Base-by-base conservation (phyloP, 1,140 invertebrate species). In the Manduca sexta region DNA sequence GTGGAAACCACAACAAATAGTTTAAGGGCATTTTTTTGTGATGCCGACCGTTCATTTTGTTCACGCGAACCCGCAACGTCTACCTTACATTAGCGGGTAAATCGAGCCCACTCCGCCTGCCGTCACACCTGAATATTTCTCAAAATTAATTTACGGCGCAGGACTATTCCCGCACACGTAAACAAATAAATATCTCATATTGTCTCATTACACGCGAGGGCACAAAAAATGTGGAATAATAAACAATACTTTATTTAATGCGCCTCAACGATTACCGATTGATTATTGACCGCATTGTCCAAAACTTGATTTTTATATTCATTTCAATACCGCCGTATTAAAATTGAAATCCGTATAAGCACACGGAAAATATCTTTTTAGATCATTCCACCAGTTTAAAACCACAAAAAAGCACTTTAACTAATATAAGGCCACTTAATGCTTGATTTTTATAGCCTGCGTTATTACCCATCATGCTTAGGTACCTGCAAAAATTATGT, bases 1-100 rank as follows among this genome's bases (percentile, higher is more conserved):
- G 58, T 72, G 64, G 59, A 75, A 76, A 74, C 77, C 67, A 76
- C 69, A 76, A 82, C 76, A 80, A 82, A 82, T 80, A 76, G 72
- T 72, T 73, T 72, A 70, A 75, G 73, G 76, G 65, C 57, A 60
- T 68, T 77, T 80, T 80, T 82, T 80, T 78, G 69, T 74, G 49
- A 49, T 41, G 35, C 52, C 56, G 65, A 62, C 58, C 65, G 64
- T 64, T 71, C 53, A 74, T 69, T 73, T 74, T 69, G 61, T 74
- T 66, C 51, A 68, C 55, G 57, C 60, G 47, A 58, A 49, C 56
- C 50, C 39, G 46, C 37, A 45, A 38, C 29, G 37, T 43, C 14
- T 43, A 43, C 41, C 41, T 43, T 43, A 43, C 26, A 30, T 43
- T 43, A 43, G 41, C 21, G 26, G 41, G 41, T 43, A 43, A 29